Conservation (phyloP, 2,888 invertebrate species). For the Drosophila mercatorum region DNA sequence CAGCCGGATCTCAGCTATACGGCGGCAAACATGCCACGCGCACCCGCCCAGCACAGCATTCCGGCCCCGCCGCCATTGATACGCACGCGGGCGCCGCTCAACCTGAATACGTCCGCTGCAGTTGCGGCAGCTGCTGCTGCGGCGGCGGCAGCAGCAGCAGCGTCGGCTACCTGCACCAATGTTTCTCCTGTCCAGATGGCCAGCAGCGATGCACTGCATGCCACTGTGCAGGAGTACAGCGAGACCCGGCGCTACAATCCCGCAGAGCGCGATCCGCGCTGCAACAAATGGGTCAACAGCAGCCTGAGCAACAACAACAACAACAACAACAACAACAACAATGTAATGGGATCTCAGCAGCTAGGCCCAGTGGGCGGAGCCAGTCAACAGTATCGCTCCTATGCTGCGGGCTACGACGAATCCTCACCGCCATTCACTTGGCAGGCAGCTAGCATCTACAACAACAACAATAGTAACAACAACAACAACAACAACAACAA, state of each 20-base stretch:
- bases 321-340: conserved; percentile 11
- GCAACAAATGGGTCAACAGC: conserved; percentile 15
- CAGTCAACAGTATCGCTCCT: conserved; percentile 11
- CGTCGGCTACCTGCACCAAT: background rate
- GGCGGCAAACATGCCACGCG: background rate
- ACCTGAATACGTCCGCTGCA: background rate
- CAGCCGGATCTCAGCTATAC: background rate
- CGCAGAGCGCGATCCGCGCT: conserved; percentile 22
- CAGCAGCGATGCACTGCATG: background rate
- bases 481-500: conserved; percentile 1
- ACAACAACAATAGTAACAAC: background rate
- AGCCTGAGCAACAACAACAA: conserved; percentile 4
- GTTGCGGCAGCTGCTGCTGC: background rate
- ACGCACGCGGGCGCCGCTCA: conserved; percentile 1
- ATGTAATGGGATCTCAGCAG: background rate
- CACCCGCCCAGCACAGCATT: conserved; percentile 3
- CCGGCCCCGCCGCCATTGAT: background rate
- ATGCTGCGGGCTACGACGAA: conserved; percentile 5
- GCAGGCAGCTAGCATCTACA: conserved; percentile 9
- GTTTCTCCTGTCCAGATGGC: background rate
- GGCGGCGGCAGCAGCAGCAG: background rate
- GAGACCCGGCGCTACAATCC: conserved; percentile 3
- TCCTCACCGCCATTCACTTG: background rate
- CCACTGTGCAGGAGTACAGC: background rate
- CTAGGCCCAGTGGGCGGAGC: background rate